These are phyloP conservation scores for Tricholaema leucomelas DNA, from an alignment of 2,113 vertebrate species.

Conservation along the genomic window DNA sequence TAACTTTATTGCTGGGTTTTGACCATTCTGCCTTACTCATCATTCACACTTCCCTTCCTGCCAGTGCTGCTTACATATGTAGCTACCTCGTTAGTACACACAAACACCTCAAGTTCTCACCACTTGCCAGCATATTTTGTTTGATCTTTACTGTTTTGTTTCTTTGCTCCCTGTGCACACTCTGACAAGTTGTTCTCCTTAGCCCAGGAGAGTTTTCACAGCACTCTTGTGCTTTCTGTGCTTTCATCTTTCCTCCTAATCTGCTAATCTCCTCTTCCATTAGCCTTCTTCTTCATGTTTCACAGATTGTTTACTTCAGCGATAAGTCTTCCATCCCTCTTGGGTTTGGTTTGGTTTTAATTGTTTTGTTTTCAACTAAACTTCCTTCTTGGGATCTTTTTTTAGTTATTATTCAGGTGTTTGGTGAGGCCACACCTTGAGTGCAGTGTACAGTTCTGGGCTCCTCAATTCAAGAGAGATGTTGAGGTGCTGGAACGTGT, in stretches of 20 bases:
- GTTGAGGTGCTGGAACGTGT: too few species aligned
- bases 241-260: slow-evolving; percentile 49
- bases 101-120: neutral
- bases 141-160: slow-evolving; percentile 35
- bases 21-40: neutral
- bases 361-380: too few species aligned
- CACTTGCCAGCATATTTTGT: neutral
- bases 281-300: slow-evolving; percentile 47
- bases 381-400: too few species aligned
- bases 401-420: too few species aligned
- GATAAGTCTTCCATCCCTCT: slow-evolving; percentile 3
- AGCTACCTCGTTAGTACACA: neutral
- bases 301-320: slow-evolving; percentile 19
- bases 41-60: neutral
- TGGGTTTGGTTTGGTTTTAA: neutral
- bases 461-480: too few species aligned
- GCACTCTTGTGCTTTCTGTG: neutral
- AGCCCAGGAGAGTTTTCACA: slow-evolving; percentile 10
- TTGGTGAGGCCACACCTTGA: too few species aligned
- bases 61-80: neutral
- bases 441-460: too few species aligned
- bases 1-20: neutral
- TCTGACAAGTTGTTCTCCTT: slow-evolving; percentile 3
- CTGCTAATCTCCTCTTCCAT: slow-evolving; percentile 53
- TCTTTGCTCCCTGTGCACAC: neutral